These are phyloP conservation scores for Betta splendens DNA, from an alignment of 2,797 vertebrate species.

Conservation along the genomic window DNA sequence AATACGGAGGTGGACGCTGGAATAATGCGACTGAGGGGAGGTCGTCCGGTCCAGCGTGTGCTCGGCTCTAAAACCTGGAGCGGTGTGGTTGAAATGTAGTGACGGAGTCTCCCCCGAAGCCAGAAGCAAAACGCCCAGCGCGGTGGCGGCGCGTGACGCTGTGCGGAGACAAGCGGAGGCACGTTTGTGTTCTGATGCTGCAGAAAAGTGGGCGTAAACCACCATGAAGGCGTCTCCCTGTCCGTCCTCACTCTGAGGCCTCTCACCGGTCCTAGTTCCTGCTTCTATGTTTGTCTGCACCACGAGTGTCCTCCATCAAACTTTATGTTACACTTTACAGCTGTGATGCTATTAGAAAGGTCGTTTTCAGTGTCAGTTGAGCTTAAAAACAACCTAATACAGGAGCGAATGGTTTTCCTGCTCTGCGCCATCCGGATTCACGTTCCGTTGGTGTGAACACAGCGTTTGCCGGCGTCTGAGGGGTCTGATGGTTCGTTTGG, in stretches of 20 bases:
- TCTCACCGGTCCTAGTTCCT: neutral
- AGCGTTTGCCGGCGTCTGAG: too few relatives aligned
- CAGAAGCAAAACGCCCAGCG: slow-evolving; percentile 42
- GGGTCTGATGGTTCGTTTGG: too few relatives aligned
- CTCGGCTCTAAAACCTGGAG: slow-evolving; percentile 36
- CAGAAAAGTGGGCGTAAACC: slow-evolving; percentile 26
- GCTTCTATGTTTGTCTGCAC: neutral
- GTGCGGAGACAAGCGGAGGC: slow-evolving; percentile 36
- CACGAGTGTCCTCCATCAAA: too few relatives aligned
- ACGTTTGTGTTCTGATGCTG: slow-evolving; percentile 37
- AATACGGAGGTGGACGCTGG: slow-evolving; percentile 49
- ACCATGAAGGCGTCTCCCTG: slow-evolving; percentile 13
- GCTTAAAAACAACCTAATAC: too few relatives aligned
- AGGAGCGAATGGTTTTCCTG: too few relatives aligned
- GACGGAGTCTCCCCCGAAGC: slow-evolving; percentile 26
- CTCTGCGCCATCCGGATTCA: too few relatives aligned
- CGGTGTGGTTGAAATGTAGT: slow-evolving; percentile 24
- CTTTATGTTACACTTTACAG: neutral
- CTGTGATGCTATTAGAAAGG: neutral
- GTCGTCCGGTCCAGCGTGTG: slow-evolving; percentile 7
- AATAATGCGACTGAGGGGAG: slow-evolving; percentile 46
- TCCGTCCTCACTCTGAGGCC: neutral
- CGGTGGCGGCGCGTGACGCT: slow-evolving; percentile 28
- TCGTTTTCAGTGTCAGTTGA: too few relatives aligned
- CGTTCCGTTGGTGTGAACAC: too few relatives aligned